Conservation (phyloP, 2,113 vertebrate genomes). For the Leucosticte australis region DNA sequence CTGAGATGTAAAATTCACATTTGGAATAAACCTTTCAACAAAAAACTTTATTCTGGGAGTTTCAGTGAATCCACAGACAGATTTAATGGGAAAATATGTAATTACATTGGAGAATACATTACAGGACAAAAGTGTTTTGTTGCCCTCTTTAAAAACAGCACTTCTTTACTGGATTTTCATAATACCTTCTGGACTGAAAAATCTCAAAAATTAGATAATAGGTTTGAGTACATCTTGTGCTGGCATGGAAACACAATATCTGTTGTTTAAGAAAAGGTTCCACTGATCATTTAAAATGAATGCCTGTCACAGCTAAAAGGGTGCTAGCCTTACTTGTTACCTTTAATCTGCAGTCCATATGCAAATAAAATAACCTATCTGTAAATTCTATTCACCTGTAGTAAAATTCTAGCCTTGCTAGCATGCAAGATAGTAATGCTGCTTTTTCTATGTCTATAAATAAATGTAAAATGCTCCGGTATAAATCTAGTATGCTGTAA, state of each 20-base stretch:
- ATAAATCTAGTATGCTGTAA: not conserved
- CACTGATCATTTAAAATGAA: not conserved
- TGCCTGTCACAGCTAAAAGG: not conserved
- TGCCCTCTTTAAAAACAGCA: not conserved
- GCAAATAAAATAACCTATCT: not conserved
- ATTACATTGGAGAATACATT: not conserved
- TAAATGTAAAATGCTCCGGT: not conserved
- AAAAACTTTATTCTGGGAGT: not conserved
- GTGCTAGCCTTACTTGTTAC: not conserved
- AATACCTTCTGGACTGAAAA: not conserved
- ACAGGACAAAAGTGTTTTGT: not conserved
- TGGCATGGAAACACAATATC: not conserved
- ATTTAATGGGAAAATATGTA: not conserved
- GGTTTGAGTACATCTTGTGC: not conserved
- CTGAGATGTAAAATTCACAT: not conserved
- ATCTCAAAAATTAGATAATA: not conserved
- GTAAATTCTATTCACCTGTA: not conserved
- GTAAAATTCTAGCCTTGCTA: not conserved
- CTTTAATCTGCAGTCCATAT: not conserved
- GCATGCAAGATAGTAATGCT: too few species aligned
- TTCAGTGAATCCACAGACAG: not conserved
- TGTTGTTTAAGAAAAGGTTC: not conserved
- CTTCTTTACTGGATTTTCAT: not conserved
- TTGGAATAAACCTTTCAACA: not conserved
- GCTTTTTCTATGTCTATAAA: not conserved